Base-by-base conservation (phyloP, 2,797 vertebrate species). In the Chelmon rostratus region DNA sequence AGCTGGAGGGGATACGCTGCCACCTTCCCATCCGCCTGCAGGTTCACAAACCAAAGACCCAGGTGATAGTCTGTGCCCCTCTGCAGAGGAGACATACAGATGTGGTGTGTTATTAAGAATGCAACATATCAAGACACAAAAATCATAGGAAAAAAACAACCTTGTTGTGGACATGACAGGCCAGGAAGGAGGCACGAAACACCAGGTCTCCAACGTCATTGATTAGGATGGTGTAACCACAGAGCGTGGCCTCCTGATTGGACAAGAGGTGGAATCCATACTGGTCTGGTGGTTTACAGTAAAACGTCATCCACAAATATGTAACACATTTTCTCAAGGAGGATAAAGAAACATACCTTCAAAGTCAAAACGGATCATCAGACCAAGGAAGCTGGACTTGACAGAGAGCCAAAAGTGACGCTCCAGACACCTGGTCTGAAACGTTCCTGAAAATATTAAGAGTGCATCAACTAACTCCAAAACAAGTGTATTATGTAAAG, bases 181-280 rank as follows among this genome's bases (percentile, higher is more conserved):
- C 91, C 46, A 93, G 85, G 84, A 94, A 95, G 2, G 94, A 95
- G 13, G 93, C 87, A 1, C 92, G 86, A 38, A 94, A 86, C 46
- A 94, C 86, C 31, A 93, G 82, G 59, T 94, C 89, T 25, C 92
- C 92, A 7, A 21, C 77, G 1, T 83, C 76, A 53, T 89, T 86
- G 2, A 83, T 63, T 0, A 80, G 47, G 49, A 88, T 15, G 0
- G 90, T 90, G 87, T 95, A 95, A n/a, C 95, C 94, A 16, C 94
- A 95, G 53, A 86, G 79, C 0, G 81, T 0, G 33, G 84, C 85
- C 57, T 86, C 82, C 52, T 49, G 79, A 5, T 71, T 69, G 1
- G 91, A 91, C 72, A 92, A 59, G 53, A 80, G 9, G 79, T 89
- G 81, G 35, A 86, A 12, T 61, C 88, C 90, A 50, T 50, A 6